Conservation (phyloP, 37 sponge, comb jelly and placozoan species). For the Aplysina aerophoba region DNA sequence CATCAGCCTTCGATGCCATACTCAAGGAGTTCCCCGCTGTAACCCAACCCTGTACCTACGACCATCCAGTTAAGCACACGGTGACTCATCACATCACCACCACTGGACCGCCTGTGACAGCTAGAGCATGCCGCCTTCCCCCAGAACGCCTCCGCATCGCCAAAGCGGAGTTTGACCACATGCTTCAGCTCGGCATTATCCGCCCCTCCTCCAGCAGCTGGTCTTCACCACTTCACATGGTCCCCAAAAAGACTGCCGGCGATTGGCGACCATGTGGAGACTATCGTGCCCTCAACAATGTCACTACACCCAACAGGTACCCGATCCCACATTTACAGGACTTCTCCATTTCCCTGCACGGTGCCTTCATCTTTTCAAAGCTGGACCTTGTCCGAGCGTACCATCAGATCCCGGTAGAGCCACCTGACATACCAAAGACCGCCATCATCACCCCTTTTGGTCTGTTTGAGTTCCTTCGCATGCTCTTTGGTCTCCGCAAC, state of each 20-base stretch:
- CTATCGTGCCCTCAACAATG: constrained; percentile 71
- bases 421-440: constrained; percentile 55
- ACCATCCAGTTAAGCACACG: background rate
- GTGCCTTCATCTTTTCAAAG: constrained; percentile 62
- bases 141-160: constrained; percentile 57
- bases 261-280: constrained; percentile 82
- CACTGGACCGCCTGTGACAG: constrained; percentile 58
- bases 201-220: constrained; percentile 43
- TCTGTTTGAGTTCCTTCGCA: constrained; percentile 55
- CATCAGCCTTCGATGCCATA: background rate
- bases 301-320: constrained; percentile 60
- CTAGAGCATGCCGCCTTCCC: constrained; percentile 46
- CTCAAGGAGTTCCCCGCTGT: constrained; percentile 26
- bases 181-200: constrained; percentile 49
- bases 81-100: constrained; percentile 50
- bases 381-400: constrained; percentile 64
- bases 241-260: constrained; percentile 58
- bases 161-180: constrained; percentile 49
- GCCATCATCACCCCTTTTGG: constrained; percentile 71
- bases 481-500: constrained; percentile 66
- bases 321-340: constrained; percentile 73
- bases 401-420: constrained; percentile 60
- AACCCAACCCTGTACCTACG: constrained; percentile 1
- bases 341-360: constrained; percentile 53
- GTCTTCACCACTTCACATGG: constrained; percentile 57